Evolutionary conservation across 2,888 invertebrate genomes (phyloP), one percentile per base, ranked within the genome.

Genomic region (Xanthia icteritia): DNA sequence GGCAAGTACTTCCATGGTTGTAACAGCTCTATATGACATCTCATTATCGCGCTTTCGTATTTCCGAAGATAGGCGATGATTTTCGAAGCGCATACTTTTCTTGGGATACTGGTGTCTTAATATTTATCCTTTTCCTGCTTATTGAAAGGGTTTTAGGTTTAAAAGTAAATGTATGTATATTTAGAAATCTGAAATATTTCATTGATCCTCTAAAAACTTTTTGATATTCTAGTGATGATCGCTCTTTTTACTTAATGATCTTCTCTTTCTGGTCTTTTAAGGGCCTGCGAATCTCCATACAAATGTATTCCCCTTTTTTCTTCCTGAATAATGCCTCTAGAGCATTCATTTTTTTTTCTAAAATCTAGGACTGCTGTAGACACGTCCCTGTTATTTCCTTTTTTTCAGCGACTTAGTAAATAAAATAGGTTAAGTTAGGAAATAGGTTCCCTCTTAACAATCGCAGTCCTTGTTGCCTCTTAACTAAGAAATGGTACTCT

Each of bases 81-180:
- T 31, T 0, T 13, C 48, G 66, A 66, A 66, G 66, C 31, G 23
- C 31, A 51, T 5, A 66, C 51, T 51, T 51, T 51, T 51, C 11
- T 31, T 66, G 54, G 23, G 4, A 31, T 23, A 8, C 1, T 51
- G 23, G 6, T 73, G 42, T 74, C 20, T n/a, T 73, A 56, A n/a
- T 73, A 73, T 45, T 45, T 56, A 31, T 56, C n/a, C 17, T 20
- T 45, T 56, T 42, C 36, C 3, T 42, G 31, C 31, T 23, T 54
- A 45, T 5, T 73, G 54, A 42, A 56, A 56, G n/a, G 31, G n/a
- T 56, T 45, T 45, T 74, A 73, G 74, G 31, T 6, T 74, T 66
- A 45, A 31, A 56, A 56, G 31, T 42, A 31, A 31, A 9, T 39
- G 23, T 51, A 56, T 17, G 31, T 73, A 31, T 39, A 39, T 72